These are phyloP conservation scores for Ophioninae sp. DNA, from an alignment of 2,888 invertebrate species.

Conservation along the genomic window DNA sequence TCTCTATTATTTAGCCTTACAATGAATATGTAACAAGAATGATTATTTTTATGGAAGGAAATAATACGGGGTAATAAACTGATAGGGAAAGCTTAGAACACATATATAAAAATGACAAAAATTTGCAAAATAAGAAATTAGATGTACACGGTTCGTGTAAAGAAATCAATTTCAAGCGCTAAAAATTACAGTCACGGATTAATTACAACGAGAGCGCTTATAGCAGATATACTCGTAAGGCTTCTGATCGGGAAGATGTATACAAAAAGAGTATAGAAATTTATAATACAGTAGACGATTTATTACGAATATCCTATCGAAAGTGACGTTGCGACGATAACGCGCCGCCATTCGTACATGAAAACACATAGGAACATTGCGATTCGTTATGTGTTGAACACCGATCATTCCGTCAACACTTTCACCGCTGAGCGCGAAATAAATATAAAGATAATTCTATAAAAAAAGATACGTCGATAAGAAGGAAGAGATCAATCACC, in stretches of 20 bases:
- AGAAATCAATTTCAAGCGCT: no score
- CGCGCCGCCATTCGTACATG: conserved; percentile 22
- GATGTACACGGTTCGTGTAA: no score
- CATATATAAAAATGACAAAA: no score
- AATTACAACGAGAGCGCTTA: not conserved
- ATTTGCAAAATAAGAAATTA: no score
- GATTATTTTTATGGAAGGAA: no score
- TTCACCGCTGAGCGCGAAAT: conserved; percentile 30
- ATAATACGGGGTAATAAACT: no score
- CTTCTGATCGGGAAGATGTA: not conserved
- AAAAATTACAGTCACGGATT: no score
- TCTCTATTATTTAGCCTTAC: no score
- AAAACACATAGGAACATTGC: conserved; percentile 44
- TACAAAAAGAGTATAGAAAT: not conserved
- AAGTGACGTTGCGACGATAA: conserved; percentile 22
- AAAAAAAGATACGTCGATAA: not conserved
- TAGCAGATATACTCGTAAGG: not conserved
- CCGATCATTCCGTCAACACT: not conserved
- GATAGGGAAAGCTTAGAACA: no score
- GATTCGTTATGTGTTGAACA: conserved; percentile 34
- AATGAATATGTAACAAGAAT: no score
- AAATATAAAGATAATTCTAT: conserved; percentile 38
- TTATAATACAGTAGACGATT: conserved; percentile 35
- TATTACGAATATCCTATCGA: conserved; percentile 43
- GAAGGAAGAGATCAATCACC: conserved; percentile 71